phyloP scores from a whole-genome alignment of 2,113 vertebrate species.

The Colinus virginianus region DNA sequence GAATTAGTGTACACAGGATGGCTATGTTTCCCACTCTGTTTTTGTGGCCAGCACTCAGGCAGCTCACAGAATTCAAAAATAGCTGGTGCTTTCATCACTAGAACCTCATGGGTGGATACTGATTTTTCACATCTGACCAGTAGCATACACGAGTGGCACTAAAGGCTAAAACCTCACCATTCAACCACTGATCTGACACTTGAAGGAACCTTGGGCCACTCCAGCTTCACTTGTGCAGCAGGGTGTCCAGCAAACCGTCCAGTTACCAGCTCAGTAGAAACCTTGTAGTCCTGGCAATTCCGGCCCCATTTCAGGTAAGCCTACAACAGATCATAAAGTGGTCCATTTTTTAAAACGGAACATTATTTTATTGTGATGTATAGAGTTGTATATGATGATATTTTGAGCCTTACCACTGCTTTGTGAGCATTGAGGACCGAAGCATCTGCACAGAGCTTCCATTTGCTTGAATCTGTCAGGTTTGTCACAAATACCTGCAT shows the following conservation, averaged over 20 bases:
- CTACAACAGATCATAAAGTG: neutral
- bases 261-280: conserved; percentile 72
- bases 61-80: neutral
- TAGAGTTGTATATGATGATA: neutral
- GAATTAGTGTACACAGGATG: neutral
- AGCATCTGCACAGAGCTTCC: conserved; percentile 82
- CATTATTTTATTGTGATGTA: neutral
- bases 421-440: conserved; percentile 79
- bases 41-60: neutral
- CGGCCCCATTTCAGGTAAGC: conserved; percentile 75
- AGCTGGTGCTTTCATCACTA: neutral
- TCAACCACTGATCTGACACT: conserved; percentile 34
- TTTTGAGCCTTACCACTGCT: conserved; percentile 76
- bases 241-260: conserved; percentile 75
- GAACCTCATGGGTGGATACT: neutral
- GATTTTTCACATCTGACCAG: neutral
- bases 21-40: neutral
- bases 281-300: conserved; percentile 77
- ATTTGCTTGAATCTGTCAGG: conserved; percentile 77
- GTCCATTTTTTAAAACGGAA: neutral
- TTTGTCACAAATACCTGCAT: conserved; percentile 80
- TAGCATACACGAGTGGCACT: fast-evolving
- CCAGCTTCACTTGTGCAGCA: conserved; percentile 76
- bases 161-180: conserved; percentile 69
- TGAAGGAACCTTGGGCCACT: conserved; percentile 74